Evolutionary conservation across 2,113 vertebrate genomes (phyloP).

Genomic region (Myiozetetes cayanensis): DNA sequence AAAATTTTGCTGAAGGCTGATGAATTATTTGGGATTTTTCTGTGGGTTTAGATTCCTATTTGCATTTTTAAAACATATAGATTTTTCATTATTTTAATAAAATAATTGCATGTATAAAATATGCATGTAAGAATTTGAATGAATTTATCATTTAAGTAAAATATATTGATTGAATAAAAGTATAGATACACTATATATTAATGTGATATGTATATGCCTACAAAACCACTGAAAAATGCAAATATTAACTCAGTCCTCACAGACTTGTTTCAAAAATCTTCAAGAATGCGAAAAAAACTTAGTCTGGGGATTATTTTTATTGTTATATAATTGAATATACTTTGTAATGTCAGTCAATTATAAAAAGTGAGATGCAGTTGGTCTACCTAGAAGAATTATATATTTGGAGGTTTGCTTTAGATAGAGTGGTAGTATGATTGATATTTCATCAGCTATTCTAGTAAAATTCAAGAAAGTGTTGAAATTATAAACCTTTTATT

Average conservation of each 20-base stretch:
- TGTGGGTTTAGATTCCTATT: not conserved
- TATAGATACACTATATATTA: not conserved
- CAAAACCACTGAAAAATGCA: not conserved
- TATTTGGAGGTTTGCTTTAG: not conserved
- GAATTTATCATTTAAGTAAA: not conserved
- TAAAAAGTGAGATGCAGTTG: not conserved
- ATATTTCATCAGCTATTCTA: not conserved
- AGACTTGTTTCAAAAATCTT: not conserved
- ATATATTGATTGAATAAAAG: not conserved
- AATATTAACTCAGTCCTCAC: not conserved
- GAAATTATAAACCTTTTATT: not conserved
- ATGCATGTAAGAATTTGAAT: not conserved
- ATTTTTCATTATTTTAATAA: not conserved
- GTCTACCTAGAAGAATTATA: not conserved
- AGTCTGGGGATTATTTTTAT: not conserved
- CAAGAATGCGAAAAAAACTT: not conserved
- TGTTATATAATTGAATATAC: not conserved
- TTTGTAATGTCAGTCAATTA: not conserved
- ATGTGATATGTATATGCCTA: not conserved
- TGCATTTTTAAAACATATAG: not conserved
- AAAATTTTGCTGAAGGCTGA: not conserved
- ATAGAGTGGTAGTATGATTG: not conserved
- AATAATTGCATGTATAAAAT: not conserved
- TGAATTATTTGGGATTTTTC: not conserved
- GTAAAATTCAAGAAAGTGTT: not conserved